phyloP scores from a whole-genome alignment of 2,888 invertebrate genomes.

The Diaphora mendica region DNA sequence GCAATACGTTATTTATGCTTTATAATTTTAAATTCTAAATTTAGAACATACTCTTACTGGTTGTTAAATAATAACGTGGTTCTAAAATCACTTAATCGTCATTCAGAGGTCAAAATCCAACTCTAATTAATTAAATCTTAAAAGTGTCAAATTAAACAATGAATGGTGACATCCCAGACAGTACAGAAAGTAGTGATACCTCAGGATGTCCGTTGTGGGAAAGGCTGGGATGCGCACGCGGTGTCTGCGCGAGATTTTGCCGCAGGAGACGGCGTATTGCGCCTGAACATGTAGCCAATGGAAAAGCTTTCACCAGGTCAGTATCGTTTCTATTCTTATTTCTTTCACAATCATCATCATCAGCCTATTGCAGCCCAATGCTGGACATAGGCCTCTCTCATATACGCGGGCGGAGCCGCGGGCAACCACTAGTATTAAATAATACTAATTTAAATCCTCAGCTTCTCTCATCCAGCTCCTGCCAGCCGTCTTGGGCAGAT shows the following conservation, averaged over 20 bases:
- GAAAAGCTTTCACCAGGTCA: conserved; percentile 59
- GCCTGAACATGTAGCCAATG: conserved; percentile 61
- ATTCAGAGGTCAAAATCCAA: neutral
- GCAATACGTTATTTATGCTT: neutral
- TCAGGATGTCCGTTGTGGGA: conserved; percentile 66
- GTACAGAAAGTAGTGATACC: conserved; percentile 3
- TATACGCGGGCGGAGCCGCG: no score
- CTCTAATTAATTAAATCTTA: neutral
- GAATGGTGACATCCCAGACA: conserved; percentile 60
- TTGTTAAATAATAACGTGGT: neutral
- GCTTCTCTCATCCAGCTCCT: no score
- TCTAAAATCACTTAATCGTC: neutral
- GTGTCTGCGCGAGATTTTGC: conserved; percentile 66
- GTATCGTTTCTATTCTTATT: neutral
- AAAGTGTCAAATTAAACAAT: conserved; percentile 39
- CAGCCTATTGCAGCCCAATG: no score
- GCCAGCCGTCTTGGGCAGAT: no score
- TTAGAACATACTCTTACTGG: no score
- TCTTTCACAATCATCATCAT: neutral
- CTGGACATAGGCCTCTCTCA: no score
- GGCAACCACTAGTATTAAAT: no score
- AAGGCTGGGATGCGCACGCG: conserved; percentile 67
- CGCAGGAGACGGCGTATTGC: conserved; percentile 65
- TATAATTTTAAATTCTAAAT: no score
- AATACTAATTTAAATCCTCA: no score